Evolutionary conservation across 2,797 vertebrate genomes (phyloP).

Genomic region (Falco naumanni): DNA sequence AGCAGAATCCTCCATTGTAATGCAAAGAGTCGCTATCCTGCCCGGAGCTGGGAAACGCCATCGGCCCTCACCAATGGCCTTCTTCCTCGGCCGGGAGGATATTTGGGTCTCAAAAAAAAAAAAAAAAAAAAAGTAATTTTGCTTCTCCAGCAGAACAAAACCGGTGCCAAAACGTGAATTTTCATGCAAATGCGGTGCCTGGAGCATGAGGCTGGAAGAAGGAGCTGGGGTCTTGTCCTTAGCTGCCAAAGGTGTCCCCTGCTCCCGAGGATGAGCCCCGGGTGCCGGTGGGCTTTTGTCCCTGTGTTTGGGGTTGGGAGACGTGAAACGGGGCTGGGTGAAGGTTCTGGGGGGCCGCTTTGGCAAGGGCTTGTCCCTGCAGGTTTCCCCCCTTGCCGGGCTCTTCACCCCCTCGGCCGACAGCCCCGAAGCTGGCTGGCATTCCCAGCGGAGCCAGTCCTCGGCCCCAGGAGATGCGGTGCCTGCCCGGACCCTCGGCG

Average conservation of each 20-base stretch:
- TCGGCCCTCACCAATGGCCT: background rate
- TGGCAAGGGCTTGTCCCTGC: background rate
- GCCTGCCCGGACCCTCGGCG: fast-evolving
- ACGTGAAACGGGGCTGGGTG: fast-evolving
- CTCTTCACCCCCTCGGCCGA: background rate
- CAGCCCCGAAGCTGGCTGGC: no score
- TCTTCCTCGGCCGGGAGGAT: fast-evolving
- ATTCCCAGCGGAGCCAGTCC: background rate
- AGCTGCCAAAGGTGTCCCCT: fast-evolving
- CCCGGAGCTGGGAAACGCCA: fast-evolving
- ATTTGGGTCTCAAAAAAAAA: background rate
- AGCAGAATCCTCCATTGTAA: constrained; percentile 19
- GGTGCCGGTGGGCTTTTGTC: background rate
- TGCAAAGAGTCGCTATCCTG: background rate
- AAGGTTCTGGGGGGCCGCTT: background rate
- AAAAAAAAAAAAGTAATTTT: background rate
- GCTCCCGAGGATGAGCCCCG: fast-evolving
- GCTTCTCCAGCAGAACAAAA: background rate
- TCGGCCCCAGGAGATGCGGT: fast-evolving
- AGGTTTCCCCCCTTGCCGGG: background rate
- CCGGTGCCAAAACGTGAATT: background rate
- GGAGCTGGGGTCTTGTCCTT: fast-evolving
- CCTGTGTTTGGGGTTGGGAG: fast-evolving
- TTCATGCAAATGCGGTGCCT: fast-evolving
- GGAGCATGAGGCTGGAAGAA: background rate